These are phyloP conservation scores for Elmis aenea DNA, from an alignment of 2,888 invertebrate species.

Conservation along the genomic window DNA sequence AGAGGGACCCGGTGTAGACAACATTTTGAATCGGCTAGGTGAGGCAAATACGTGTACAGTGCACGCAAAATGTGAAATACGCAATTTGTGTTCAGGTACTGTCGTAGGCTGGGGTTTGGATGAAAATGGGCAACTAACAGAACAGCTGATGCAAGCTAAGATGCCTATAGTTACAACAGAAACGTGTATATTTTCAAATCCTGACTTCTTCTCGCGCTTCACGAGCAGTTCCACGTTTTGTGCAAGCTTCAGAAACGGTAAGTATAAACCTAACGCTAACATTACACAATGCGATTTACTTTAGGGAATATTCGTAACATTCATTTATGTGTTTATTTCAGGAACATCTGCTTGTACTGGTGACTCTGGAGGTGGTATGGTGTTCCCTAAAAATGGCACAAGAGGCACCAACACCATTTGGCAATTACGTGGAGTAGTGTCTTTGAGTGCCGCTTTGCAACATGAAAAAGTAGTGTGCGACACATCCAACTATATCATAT, in stretches of 20 bases:
- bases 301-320: too few relatives aligned
- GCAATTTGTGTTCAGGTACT: constrained; percentile 36
- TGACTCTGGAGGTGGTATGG: constrained; percentile 46
- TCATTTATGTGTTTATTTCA: too few relatives aligned
- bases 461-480: constrained; percentile 54
- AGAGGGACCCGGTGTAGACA: constrained; percentile 5
- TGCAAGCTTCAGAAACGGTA: constrained; percentile 40
- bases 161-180: constrained; percentile 58
- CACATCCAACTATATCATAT: constrained; percentile 56
- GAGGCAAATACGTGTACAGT: too few relatives aligned
- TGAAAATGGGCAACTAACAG: constrained; percentile 52
- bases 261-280: too few relatives aligned
- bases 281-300: constrained; percentile 8
- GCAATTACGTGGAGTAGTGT: constrained; percentile 51
- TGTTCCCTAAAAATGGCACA: constrained; percentile 35
- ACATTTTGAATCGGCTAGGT: constrained; percentile 17
- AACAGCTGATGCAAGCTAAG: constrained; percentile 53
- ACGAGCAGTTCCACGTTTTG: constrained; percentile 51
- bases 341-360: constrained; percentile 56
- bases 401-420: constrained; percentile 30
- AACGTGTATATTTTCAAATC: constrained; percentile 57
- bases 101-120: constrained; percentile 52
- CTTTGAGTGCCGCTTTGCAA: constrained; percentile 54
- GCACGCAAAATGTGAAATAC: too few relatives aligned
- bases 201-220: constrained; percentile 56